These are phyloP conservation scores for Acestrorhynchus altus DNA, from an alignment of 2,797 vertebrate species.

Conservation along the genomic window DNA sequence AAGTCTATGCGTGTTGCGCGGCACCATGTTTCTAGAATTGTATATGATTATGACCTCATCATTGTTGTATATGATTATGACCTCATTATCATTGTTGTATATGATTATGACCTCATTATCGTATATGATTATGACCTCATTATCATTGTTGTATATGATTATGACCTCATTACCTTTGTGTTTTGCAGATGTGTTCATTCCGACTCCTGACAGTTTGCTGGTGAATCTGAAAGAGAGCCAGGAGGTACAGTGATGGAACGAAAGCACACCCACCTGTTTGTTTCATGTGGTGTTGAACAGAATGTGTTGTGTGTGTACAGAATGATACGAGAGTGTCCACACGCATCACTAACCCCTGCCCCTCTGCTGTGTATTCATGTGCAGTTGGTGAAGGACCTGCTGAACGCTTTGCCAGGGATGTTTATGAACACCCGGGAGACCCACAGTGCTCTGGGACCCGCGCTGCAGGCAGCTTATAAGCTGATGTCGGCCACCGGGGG, in stretches of 20 bases:
- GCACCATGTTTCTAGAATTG: too few relatives aligned
- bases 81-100: too few relatives aligned
- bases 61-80: too few relatives aligned
- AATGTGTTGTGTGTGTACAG: not conserved
- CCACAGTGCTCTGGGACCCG: slow-evolving; percentile 93
- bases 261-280: slow-evolving; percentile 13
- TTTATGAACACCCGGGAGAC: slow-evolving; percentile 92
- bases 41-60: too few relatives aligned
- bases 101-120: too few relatives aligned
- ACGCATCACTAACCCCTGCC: slow-evolving; percentile 54
- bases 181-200: slow-evolving; percentile 91
- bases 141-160: too few relatives aligned
- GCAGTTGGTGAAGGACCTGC: slow-evolving; percentile 91
- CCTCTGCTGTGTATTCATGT: slow-evolving; percentile 44
- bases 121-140: too few relatives aligned
- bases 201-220: slow-evolving; percentile 93
- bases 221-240: slow-evolving; percentile 95
- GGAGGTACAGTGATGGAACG: slow-evolving; percentile 79
- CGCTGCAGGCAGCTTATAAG: slow-evolving; percentile 94
- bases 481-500: slow-evolving; percentile 96
- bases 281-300: not conserved
- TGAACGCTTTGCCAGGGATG: slow-evolving; percentile 89
- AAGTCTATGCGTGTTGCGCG: too few relatives aligned
- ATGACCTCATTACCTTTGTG: too few relatives aligned
- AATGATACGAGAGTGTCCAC: not conserved